These are phyloP conservation scores for Zonotrichia leucophrys DNA, from an alignment of 2,113 vertebrate species.

Conservation along the genomic window DNA sequence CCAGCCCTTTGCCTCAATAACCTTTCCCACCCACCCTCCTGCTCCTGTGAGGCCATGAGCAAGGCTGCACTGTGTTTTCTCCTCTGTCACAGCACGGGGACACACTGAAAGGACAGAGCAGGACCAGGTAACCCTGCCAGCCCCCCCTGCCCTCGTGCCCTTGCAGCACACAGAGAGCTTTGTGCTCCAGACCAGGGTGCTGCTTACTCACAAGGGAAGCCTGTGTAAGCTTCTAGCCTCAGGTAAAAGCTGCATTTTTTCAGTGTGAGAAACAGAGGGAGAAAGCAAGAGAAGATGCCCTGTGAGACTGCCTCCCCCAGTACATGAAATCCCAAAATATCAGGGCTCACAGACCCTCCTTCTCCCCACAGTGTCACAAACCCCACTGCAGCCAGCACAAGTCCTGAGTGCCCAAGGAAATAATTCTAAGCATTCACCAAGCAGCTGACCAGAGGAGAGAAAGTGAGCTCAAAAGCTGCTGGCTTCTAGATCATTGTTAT, in stretches of 20 bases:
- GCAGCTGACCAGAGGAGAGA: background rate
- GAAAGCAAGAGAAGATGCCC: background rate
- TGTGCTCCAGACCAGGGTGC: background rate
- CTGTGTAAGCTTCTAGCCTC: constrained; percentile 22
- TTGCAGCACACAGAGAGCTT: constrained; percentile 16
- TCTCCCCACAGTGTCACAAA: background rate
- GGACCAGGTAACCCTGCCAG: background rate
- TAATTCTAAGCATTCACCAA: background rate
- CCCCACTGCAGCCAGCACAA: background rate
- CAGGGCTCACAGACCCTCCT: background rate
- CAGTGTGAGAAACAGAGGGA: background rate
- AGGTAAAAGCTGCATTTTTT: constrained; percentile 36
- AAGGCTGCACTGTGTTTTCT: background rate
- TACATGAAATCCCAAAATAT: background rate
- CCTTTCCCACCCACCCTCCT: background rate
- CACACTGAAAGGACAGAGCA: background rate
- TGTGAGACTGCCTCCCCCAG: background rate
- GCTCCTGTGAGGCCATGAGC: background rate
- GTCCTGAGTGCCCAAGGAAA: background rate
- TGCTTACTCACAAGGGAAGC: constrained; percentile 37
- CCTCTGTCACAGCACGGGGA: background rate
- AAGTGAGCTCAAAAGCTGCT: background rate
- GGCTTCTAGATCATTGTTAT: background rate
- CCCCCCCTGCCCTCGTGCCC: background rate
- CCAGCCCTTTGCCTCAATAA: background rate